Evolutionary conservation across 2,888 invertebrate genomes (phyloP), one percentile per base, ranked within the genome.

Genomic region (Cataglyphis rosenhaueri): DNA sequence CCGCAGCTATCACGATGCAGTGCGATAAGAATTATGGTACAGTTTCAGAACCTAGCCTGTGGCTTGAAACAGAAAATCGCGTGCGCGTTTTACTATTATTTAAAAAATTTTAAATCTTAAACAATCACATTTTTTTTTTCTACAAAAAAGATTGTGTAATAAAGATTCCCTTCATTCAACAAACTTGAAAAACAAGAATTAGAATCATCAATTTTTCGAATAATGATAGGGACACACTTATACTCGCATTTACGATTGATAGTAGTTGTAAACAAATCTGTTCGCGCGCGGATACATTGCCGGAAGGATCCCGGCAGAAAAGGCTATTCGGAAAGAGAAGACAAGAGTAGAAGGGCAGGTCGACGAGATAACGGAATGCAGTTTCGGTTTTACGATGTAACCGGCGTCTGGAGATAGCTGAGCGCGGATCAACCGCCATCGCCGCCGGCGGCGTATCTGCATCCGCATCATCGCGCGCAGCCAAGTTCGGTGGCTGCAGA

Each of bases 381-480:
- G 89, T 88, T 82, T 85, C 57, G 55, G 66, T 75, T 88, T 88
- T 86, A 87, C 83, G 82, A 73, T 62, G 78, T 59, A 81, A 57
- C 57, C 44, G 84, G 82, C 35, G 57, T 55, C 75, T 76, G 41
- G 62, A 55, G 65, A 84, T 81, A 79, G 75, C 76, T 84, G 64
- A 66, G 81, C 83, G 66, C 75, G 81, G 84, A 86, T 87, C 83
- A 84, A 71, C 25, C 61, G 35, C 12, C 70, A 44, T 12, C 52
- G 25, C 29, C 41, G 78, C 73, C 83, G 66, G 64, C 83, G 75
- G 75, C 78, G 57, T 78, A 87, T 81, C 83, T 59, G 57, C 68
- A 84, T 87, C 84, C 84, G 83, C 86, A 85, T 89, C 55, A 66
- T 66, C 76, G 55, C 55, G 38, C 38, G 12, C 76, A 66, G 21